phyloP scores from a whole-genome alignment of 2,113 vertebrate genomes.

The Chamaea fasciata region DNA sequence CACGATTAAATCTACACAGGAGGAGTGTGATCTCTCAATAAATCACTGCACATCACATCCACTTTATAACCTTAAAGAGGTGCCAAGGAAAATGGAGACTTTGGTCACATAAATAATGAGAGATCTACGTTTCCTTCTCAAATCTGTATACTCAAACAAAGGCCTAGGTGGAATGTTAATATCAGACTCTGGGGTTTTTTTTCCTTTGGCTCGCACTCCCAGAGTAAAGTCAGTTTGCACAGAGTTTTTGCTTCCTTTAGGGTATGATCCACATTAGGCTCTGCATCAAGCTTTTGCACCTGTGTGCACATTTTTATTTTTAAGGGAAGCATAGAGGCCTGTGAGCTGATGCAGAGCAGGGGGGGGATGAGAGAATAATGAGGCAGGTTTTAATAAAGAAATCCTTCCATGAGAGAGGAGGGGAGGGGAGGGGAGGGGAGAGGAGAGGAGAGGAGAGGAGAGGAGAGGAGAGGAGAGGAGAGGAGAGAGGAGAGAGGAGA shows the following conservation, averaged over 20 bases:
- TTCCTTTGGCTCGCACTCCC: background rate
- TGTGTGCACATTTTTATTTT: background rate
- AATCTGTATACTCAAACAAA: background rate
- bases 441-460: background rate
- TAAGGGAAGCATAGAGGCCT: background rate
- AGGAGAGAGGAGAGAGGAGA: no score
- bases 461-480: background rate
- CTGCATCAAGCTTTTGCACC: background rate
- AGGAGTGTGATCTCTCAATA: background rate
- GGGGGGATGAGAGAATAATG: background rate
- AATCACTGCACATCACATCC: background rate
- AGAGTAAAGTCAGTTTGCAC: background rate
- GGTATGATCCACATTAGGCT: background rate
- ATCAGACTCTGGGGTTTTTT: background rate
- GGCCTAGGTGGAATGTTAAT: background rate
- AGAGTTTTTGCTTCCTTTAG: background rate
- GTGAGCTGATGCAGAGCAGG: background rate
- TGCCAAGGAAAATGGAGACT: background rate
- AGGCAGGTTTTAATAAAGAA: slow-evolving; percentile 39
- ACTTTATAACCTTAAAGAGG: background rate
- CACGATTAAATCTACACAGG: background rate
- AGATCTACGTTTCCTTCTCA: background rate
- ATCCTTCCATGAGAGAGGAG: background rate
- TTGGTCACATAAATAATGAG: background rate
- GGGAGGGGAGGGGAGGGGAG: background rate